phyloP scores from a whole-genome alignment of 2,113 vertebrate genomes.

The Felis catus region DNA sequence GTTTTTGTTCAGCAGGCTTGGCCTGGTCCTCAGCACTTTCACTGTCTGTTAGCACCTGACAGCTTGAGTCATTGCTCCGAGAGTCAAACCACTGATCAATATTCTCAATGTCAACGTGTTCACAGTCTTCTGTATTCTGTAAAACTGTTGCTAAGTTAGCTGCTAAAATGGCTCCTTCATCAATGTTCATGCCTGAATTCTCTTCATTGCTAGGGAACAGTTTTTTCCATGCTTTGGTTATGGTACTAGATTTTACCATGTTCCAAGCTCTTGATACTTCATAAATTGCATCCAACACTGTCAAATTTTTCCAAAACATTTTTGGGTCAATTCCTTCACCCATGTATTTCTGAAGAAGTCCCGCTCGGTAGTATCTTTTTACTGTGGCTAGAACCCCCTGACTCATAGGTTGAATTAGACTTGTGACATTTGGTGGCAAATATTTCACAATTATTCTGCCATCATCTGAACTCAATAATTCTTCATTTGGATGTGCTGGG shows the following conservation, averaged over 20 bases:
- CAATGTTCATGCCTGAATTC: constrained; percentile 65
- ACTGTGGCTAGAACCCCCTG: constrained; percentile 76
- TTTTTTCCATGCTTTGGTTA: constrained; percentile 78
- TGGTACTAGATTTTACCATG: constrained; percentile 74
- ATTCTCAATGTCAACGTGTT: constrained; percentile 69
- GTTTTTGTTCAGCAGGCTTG: constrained; percentile 36
- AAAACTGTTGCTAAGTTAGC: constrained; percentile 78
- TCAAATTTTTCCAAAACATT: constrained; percentile 80
- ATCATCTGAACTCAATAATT: constrained; percentile 71
- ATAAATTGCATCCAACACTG: constrained; percentile 80
- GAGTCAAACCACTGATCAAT: constrained; percentile 76
- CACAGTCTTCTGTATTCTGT: constrained; percentile 76
- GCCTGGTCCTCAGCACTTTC: constrained; percentile 45
- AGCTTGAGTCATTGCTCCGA: constrained; percentile 59
- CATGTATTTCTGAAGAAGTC: constrained; percentile 77
- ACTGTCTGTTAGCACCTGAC: constrained; percentile 53
- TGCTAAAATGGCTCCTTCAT: constrained; percentile 78
- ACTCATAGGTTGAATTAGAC: constrained; percentile 80
- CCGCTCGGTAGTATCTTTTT: constrained; percentile 77
- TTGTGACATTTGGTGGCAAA: constrained; percentile 77
- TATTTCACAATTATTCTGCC: constrained; percentile 78
- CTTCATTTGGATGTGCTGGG: constrained; percentile 64
- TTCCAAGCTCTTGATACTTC: constrained; percentile 78
- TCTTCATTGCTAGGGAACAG: constrained; percentile 74
- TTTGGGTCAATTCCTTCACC: constrained; percentile 73